These are phyloP conservation scores for Drosophila arizonae DNA, from an alignment of 1,140 invertebrate species.

Conservation along the genomic window DNA sequence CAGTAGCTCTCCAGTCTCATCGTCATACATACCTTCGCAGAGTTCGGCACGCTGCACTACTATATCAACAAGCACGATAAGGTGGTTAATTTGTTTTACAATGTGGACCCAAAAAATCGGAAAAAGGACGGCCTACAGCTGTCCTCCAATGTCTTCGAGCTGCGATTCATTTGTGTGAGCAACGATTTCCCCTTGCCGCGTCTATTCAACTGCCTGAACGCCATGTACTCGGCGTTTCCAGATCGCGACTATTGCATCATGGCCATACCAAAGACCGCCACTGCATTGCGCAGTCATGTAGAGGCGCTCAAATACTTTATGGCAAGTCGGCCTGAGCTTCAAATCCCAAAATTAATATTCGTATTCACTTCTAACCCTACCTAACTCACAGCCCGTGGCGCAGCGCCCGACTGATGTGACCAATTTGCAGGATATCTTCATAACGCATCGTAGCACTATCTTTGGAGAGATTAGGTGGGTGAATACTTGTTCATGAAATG, in stretches of 20 bases:
- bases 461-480: constrained; percentile 57
- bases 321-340: constrained; percentile 17
- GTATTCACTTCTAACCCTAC: neutral
- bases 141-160: constrained; percentile 58
- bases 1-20: neutral
- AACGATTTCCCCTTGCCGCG: constrained; percentile 44
- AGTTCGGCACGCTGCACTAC: constrained; percentile 33
- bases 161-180: constrained; percentile 46
- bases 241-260: constrained; percentile 72
- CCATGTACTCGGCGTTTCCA: constrained; percentile 66
- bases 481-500: too few species aligned
- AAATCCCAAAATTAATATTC: neutral
- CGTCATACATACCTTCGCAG: constrained; percentile 6
- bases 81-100: constrained; percentile 34
- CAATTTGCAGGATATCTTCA: constrained; percentile 44
- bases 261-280: constrained; percentile 9
- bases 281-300: constrained; percentile 5
- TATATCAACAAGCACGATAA: constrained; percentile 32
- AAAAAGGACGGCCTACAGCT: neutral
- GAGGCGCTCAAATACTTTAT: constrained; percentile 67
- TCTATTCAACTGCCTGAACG: constrained; percentile 39
- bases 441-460: constrained; percentile 64
- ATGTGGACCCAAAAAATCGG: neutral
- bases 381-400: constrained; percentile 41
- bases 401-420: constrained; percentile 31